Percentiles rank a stretch among this genome's conserved stretches.
Conservation (phyloP, 2,888 invertebrate species). For the Luffia ferchaultella region DNA sequence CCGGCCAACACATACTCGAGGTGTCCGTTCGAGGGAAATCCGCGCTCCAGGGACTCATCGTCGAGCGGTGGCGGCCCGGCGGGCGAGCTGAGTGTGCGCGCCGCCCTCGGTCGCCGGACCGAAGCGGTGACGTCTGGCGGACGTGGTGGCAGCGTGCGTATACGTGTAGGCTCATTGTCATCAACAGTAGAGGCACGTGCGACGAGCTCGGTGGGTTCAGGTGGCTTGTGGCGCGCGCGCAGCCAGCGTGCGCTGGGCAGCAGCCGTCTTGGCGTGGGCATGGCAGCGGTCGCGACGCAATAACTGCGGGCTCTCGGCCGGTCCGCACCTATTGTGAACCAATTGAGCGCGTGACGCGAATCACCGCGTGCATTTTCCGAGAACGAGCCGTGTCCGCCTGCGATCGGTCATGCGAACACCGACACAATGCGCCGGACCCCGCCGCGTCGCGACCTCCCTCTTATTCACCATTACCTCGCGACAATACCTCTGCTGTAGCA, state of each 20-base stretch:
- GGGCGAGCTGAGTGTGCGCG: background rate
- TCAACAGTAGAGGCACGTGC: slow-evolving; percentile 29
- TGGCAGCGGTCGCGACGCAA: slow-evolving; percentile 40
- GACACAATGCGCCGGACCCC: too few species aligned
- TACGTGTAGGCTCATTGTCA: slow-evolving; percentile 19
- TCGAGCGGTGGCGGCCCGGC: background rate
- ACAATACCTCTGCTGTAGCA: too few species aligned
- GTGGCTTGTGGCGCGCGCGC: slow-evolving; percentile 24
- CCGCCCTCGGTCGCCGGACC: slow-evolving; percentile 42
- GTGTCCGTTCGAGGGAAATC: slow-evolving; percentile 72
- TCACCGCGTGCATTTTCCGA: too few species aligned
- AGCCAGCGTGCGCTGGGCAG: slow-evolving; percentile 46
- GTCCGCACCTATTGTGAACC: slow-evolving; percentile 31
- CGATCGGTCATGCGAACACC: too few species aligned
- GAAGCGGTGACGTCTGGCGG: slow-evolving; percentile 19
- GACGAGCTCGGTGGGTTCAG: slow-evolving; percentile 36
- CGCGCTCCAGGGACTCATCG: slow-evolving; percentile 66
- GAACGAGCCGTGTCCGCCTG: too few species aligned
- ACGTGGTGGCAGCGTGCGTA: slow-evolving; percentile 17
- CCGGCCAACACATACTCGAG: slow-evolving; percentile 83
- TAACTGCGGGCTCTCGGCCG: slow-evolving; percentile 32
- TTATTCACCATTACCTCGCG: too few species aligned
- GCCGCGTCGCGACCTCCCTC: too few species aligned
- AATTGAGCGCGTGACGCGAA: slow-evolving; percentile 34
- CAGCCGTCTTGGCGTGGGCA: slow-evolving; percentile 47